These are phyloP conservation scores for Eubucco bourcierii DNA, from an alignment of 2,113 vertebrate species.

Conservation along the genomic window DNA sequence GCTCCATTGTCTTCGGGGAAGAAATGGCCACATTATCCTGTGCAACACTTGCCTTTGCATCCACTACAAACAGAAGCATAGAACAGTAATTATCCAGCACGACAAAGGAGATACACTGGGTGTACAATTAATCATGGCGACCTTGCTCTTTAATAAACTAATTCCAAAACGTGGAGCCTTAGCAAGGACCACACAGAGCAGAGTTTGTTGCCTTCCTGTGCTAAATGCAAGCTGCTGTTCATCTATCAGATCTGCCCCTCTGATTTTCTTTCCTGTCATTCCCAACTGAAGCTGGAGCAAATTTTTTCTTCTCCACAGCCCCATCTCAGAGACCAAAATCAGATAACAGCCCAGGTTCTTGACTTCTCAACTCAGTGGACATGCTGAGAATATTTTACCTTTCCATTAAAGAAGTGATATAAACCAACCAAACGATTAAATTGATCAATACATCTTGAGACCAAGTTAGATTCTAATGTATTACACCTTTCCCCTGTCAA, in stretches of 20 bases:
- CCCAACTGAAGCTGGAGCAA: not conserved
- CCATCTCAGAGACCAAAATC: not conserved
- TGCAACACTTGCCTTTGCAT: slow-evolving; percentile 39
- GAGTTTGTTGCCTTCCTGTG: not conserved
- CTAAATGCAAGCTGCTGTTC: not conserved
- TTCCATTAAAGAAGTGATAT: not conserved
- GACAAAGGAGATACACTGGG: slow-evolving; percentile 11
- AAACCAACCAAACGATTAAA: not conserved
- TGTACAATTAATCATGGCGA: slow-evolving; percentile 9
- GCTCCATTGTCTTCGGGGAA: slow-evolving; percentile 53
- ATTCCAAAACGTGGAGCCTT: not conserved
- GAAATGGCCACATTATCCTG: slow-evolving; percentile 66
- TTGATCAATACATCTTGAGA: not conserved
- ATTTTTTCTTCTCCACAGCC: not conserved
- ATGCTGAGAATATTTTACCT: not conserved
- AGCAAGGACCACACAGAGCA: not conserved
- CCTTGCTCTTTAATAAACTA: not conserved
- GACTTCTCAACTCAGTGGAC: fast-evolving
- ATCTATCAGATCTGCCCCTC: not conserved
- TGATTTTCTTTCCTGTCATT: not conserved
- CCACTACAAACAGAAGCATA: slow-evolving; percentile 73
- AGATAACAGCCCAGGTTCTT: not conserved
- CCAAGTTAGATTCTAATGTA: not conserved
- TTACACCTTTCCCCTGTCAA: not conserved
- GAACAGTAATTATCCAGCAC: slow-evolving; percentile 44